phyloP scores from a whole-genome alignment of 2,888 invertebrate species.

The Oligia fasciuncula region DNA sequence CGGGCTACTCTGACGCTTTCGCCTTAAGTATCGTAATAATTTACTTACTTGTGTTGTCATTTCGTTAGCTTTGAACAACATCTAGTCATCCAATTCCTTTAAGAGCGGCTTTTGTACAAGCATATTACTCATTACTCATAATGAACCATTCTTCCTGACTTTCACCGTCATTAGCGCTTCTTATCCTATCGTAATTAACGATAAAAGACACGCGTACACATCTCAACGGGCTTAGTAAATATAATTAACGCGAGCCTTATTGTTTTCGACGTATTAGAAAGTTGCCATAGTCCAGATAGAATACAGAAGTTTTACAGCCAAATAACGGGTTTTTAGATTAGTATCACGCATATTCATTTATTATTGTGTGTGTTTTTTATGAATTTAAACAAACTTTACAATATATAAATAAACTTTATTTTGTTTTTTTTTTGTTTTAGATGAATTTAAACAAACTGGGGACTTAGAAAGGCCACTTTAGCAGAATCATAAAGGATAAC shows the following conservation, averaged over 20 bases:
- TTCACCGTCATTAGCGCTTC: constrained; percentile 34
- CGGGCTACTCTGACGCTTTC: background rate
- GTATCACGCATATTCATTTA: background rate
- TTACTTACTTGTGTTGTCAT: background rate
- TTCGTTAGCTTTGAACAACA: constrained; percentile 13
- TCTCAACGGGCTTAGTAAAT: constrained; percentile 27
- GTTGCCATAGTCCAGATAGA: background rate
- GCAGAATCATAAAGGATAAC: no score
- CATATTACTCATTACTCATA: constrained; percentile 15
- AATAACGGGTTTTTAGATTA: background rate
- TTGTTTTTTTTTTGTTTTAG: no score
- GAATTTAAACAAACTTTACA: background rate
- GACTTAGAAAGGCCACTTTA: no score
- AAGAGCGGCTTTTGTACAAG: constrained; percentile 11
- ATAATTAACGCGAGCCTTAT: constrained; percentile 48
- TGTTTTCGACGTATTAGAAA: constrained; percentile 35
- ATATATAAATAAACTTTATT: no score
- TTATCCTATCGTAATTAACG: constrained; percentile 39
- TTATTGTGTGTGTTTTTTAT: background rate
- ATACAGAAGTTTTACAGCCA: background rate
- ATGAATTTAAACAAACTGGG: background rate
- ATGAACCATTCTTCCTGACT: constrained; percentile 21
- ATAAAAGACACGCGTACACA: constrained; percentile 24
- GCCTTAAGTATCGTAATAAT: background rate
- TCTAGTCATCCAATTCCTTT: background rate